phyloP scores from a whole-genome alignment of 2,113 vertebrate genomes.

The Saccopteryx leptura region DNA sequence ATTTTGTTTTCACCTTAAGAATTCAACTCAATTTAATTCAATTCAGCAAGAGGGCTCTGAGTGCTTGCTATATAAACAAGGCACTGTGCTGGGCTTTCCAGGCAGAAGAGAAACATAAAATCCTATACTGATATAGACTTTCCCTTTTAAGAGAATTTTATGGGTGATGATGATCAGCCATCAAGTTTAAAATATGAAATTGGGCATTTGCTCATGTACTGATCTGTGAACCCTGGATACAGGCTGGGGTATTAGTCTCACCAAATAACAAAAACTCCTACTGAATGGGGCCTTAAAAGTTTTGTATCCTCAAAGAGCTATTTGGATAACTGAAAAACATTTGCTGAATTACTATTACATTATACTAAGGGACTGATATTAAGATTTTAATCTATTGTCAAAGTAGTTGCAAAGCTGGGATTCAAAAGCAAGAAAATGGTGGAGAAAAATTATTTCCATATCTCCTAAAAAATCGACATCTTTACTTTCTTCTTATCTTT shows the following conservation, averaged over 20 bases:
- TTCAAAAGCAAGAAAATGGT: background rate
- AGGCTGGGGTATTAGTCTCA: background rate
- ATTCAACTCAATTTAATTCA: background rate
- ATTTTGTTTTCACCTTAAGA: background rate
- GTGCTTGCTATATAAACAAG: background rate
- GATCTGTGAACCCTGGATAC: background rate
- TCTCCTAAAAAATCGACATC: background rate
- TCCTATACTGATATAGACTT: background rate
- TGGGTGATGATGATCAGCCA: background rate
- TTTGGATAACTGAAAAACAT: background rate
- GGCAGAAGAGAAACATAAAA: background rate
- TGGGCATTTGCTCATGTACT: background rate
- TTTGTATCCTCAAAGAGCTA: background rate
- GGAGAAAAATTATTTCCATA: slow-evolving; percentile 13
- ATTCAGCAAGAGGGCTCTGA: background rate
- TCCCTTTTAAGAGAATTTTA: slow-evolving; percentile 14
- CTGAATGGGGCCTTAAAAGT: background rate
- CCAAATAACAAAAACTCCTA: background rate
- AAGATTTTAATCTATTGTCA: slow-evolving; percentile 14
- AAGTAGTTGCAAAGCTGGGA: background rate
- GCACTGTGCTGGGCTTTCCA: background rate
- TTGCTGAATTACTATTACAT: slow-evolving; percentile 4
- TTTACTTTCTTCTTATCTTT: slow-evolving; percentile 21
- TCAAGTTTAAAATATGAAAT: background rate
- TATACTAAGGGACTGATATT: background rate